Conservation (phyloP, 2,888 invertebrate species). For the Scaptomyza reducta region DNA sequence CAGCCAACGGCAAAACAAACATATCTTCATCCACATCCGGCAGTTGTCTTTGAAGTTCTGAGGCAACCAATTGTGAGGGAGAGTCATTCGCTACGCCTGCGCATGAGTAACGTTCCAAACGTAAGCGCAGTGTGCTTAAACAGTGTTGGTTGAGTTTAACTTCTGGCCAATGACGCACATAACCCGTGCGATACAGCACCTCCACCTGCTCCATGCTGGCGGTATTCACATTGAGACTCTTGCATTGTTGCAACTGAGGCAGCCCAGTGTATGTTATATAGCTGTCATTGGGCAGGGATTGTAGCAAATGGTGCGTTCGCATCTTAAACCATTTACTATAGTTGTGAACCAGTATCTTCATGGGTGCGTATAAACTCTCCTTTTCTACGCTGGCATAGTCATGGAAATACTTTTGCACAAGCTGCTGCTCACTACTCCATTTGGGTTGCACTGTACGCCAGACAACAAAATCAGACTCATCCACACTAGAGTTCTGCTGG, state of each 20-base stretch:
- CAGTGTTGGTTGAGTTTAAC: constrained; percentile 12
- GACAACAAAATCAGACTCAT: constrained; percentile 56
- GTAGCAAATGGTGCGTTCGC: constrained; percentile 33
- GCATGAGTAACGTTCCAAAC: constrained; percentile 53
- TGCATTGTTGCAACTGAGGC: constrained; percentile 69
- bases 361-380: constrained; percentile 63
- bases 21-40: constrained; percentile 27
- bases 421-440: constrained; percentile 58
- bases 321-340: constrained; percentile 69
- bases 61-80: constrained; percentile 5
- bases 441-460: constrained; percentile 49
- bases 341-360: constrained; percentile 47
- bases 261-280: constrained; percentile 75
- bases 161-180: constrained; percentile 38
- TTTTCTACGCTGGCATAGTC: constrained; percentile 56
- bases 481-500: constrained; percentile 37
- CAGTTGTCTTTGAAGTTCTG: constrained; percentile 4
- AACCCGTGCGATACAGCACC: constrained; percentile 43
- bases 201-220: constrained; percentile 59
- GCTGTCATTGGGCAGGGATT: constrained; percentile 27
- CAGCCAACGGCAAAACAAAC: constrained; percentile 66
- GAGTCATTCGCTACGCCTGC: constrained; percentile 4
- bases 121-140: constrained; percentile 50
- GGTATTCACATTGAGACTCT: constrained; percentile 28
- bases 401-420: constrained; percentile 62